A percentile compares a stretch with the other conserved stretches of the same genome.
Evolutionary conservation across 2,113 vertebrate genomes (phyloP).

Genomic region (Oceanodroma tethys): DNA sequence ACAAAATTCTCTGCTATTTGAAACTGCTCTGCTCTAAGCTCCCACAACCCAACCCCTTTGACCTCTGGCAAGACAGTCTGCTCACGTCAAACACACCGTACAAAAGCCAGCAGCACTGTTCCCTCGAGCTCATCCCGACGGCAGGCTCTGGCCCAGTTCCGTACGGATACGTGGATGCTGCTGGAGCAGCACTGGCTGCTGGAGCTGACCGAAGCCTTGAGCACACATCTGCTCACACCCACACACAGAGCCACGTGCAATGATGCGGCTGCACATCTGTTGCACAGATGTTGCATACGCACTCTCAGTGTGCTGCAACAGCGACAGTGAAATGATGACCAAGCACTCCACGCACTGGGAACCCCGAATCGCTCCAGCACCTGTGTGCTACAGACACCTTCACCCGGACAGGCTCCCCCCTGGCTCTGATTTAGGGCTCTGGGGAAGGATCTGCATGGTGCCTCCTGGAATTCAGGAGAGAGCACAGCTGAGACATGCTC

Average conservation of each 20-base stretch:
- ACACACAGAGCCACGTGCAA: neutral
- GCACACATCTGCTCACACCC: neutral
- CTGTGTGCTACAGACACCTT: accelerated
- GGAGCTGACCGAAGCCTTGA: neutral
- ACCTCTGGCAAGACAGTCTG: neutral
- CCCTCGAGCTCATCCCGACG: accelerated
- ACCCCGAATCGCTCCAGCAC: neutral
- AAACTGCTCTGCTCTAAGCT: neutral
- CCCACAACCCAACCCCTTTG: neutral
- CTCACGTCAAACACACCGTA: accelerated
- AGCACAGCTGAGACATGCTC: neutral
- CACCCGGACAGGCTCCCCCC: neutral
- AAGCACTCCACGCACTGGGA: neutral
- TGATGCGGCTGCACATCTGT: neutral
- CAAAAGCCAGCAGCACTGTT: neutral
- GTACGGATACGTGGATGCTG: accelerated
- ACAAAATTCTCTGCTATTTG: neutral
- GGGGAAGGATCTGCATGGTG: neutral
- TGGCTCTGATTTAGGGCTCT: neutral
- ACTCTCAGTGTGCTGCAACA: accelerated
- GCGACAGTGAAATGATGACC: neutral
- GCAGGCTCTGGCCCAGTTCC: neutral
- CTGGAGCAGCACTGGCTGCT: neutral
- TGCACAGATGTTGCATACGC: accelerated
- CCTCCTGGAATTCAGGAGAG: neutral